These are phyloP conservation scores for Pseudonaja textilis DNA, from an alignment of 2,113 vertebrate species.

Conservation along the genomic window DNA sequence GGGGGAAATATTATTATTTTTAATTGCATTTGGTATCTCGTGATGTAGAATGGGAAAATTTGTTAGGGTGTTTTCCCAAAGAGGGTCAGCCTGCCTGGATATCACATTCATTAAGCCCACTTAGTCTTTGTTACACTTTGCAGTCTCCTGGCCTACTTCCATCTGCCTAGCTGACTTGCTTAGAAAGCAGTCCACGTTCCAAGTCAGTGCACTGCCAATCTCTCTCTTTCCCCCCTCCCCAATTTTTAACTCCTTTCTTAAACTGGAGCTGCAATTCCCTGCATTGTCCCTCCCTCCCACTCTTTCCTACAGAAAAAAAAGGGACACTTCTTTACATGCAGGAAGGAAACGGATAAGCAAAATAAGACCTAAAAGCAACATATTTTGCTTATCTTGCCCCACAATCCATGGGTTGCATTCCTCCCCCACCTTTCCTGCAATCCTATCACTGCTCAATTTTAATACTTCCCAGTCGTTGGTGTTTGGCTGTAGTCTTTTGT, in stretches of 20 bases:
- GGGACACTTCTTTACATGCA: neutral
- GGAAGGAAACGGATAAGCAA: neutral
- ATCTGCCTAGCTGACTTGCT: constrained; percentile 57
- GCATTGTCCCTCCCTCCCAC: neutral
- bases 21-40: neutral
- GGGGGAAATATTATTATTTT: neutral
- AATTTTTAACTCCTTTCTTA: constrained; percentile 39
- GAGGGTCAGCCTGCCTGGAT: constrained; percentile 3
- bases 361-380: neutral
- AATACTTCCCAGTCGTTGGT: constrained; percentile 35
- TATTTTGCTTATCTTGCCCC: constrained; percentile 18
- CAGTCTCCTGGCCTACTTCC: constrained; percentile 51
- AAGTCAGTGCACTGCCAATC: constrained; percentile 53
- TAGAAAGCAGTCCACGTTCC: constrained; percentile 69
- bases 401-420: constrained; percentile 1
- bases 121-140: constrained; percentile 54
- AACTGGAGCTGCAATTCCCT: constrained; percentile 23
- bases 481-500: constrained; percentile 29
- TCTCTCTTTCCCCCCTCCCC: constrained; percentile 44
- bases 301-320: neutral
- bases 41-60: neutral
- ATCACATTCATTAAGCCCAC: constrained; percentile 45
- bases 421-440: constrained; percentile 36
- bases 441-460: constrained; percentile 3
- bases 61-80: neutral